These are phyloP conservation scores for Drosophila guanche DNA, from an alignment of 1,140 invertebrate genomes.

Conservation along the genomic window DNA sequence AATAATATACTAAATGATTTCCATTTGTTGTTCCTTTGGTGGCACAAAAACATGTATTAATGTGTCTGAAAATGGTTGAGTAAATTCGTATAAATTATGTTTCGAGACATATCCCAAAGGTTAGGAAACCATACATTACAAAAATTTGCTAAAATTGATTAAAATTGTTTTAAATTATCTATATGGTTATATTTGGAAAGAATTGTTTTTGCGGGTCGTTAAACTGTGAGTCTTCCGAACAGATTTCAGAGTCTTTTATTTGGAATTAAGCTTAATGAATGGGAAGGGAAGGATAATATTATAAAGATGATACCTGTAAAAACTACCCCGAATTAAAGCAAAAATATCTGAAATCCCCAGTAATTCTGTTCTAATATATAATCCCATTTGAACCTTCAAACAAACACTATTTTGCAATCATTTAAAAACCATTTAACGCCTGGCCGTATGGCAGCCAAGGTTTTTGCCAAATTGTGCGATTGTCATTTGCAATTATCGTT, in stretches of 20 bases:
- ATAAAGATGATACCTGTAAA: too few species aligned
- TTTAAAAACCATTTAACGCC: conserved; percentile 20
- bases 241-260: too few species aligned
- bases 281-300: too few species aligned
- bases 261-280: too few species aligned
- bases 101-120: too few species aligned
- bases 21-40: conserved; percentile 42
- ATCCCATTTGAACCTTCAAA: not conserved
- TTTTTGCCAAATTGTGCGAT: not conserved
- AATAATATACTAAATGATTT: conserved; percentile 57
- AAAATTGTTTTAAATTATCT: not conserved
- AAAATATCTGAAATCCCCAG: too few species aligned
- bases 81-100: too few species aligned
- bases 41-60: not conserved
- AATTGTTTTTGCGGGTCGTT: conserved; percentile 5
- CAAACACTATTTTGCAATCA: not conserved
- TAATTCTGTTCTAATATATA: not conserved
- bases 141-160: not conserved
- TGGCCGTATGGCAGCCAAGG: conserved; percentile 12
- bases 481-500: conserved; percentile 19
- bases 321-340: too few species aligned
- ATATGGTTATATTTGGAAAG: conserved; percentile 20
- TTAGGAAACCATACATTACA: conserved; percentile 25
- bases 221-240: conserved; percentile 5
- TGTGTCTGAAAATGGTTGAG: not conserved